Evolutionary conservation across 2,113 vertebrate species (phyloP).

Genomic region (Alethe diademata): DNA sequence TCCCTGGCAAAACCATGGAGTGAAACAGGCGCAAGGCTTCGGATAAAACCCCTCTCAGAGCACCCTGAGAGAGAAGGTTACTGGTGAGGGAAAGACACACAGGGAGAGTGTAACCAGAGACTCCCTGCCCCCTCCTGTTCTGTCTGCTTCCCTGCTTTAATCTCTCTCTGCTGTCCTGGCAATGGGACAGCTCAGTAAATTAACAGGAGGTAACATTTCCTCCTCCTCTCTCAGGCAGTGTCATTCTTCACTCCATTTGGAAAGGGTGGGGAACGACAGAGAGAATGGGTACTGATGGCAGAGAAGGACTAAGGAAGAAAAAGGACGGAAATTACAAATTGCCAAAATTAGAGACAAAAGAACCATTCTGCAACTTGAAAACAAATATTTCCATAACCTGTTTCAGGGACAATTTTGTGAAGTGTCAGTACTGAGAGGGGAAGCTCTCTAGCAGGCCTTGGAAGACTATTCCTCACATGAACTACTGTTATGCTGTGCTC

Average conservation of each 20-base stretch:
- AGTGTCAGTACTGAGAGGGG: not conserved
- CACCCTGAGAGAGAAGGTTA: conserved; percentile 43
- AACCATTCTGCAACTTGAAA: not conserved
- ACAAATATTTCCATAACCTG: not conserved
- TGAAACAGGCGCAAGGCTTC: not conserved
- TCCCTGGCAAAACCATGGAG: not conserved
- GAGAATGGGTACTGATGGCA: not conserved
- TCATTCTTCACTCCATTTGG: not conserved
- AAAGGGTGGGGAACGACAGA: not conserved
- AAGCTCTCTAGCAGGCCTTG: not conserved
- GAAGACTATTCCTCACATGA: not conserved
- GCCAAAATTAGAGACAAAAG: not conserved
- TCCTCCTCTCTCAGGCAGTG: not conserved
- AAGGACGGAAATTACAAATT: not conserved
- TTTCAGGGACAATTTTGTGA: not conserved
- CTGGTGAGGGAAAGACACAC: not conserved
- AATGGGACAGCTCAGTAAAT: conserved; percentile 57
- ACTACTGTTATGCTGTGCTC: not conserved
- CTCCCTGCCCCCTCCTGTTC: conserved; percentile 61
- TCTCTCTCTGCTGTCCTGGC: conserved; percentile 43
- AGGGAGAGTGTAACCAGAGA: conserved; percentile 59
- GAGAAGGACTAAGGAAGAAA: not conserved
- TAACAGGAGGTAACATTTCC: conserved; percentile 61
- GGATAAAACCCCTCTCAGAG: conserved; percentile 12
- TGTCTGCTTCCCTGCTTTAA: conserved; percentile 26